phyloP scores from a whole-genome alignment of 2,113 vertebrate genomes.

The Lipotes vexillifer region DNA sequence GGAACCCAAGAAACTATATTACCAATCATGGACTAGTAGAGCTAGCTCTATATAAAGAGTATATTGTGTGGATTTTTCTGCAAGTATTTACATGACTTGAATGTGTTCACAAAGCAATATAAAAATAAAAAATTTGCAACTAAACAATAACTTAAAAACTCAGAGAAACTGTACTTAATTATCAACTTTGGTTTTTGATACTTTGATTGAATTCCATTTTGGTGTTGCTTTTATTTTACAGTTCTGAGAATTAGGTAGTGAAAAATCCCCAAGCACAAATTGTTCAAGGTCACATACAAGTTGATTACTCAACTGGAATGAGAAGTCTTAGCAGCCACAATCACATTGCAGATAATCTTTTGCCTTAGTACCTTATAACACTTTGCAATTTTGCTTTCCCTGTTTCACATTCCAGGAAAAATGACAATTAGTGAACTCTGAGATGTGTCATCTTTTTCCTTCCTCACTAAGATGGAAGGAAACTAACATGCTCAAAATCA shows the following conservation, averaged over 20 bases:
- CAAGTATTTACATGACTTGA: not conserved
- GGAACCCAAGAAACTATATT: not conserved
- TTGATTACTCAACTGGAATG: not conserved
- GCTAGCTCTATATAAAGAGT: not conserved
- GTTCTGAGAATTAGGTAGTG: not conserved
- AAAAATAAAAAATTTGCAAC: not conserved
- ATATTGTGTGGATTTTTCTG: not conserved
- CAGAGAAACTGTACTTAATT: not conserved
- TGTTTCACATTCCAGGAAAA: not conserved
- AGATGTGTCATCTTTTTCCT: not conserved
- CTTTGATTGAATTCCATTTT: not conserved
- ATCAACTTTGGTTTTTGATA: not conserved
- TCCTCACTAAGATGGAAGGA: not conserved
- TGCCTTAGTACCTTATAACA: not conserved
- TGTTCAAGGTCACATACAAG: not conserved
- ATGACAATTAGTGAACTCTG: not conserved
- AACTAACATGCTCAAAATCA: not conserved
- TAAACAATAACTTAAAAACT: conserved; percentile 2
- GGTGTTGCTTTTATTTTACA: not conserved
- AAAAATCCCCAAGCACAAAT: not conserved
- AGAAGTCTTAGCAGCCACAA: not conserved
- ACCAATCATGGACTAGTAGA: not conserved
- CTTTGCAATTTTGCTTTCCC: not conserved
- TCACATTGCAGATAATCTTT: not conserved
- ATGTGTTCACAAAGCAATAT: not conserved